A percentile compares a stretch with the other conserved stretches of the same genome.
These are phyloP conservation scores for Platichthys flesus DNA, from an alignment of 2,113 vertebrate species.

Conservation along the genomic window DNA sequence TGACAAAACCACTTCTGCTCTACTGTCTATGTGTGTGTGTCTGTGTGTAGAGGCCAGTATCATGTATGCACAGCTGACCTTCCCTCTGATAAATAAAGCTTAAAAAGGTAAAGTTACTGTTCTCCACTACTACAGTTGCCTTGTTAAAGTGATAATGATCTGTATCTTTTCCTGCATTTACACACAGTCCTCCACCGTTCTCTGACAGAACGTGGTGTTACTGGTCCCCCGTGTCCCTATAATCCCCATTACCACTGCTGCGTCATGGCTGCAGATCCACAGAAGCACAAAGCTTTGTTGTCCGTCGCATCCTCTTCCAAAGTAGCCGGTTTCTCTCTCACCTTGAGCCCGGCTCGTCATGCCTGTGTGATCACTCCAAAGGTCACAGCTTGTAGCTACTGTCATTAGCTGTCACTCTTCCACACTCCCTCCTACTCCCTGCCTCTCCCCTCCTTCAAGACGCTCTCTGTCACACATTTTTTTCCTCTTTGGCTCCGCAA, in stretches of 20 bases:
- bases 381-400: conserved; percentile 84
- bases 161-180: conserved; percentile 23
- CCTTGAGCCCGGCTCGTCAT: conserved; percentile 82
- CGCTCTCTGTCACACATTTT: conserved; percentile 72
- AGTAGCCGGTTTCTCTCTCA: conserved; percentile 71
- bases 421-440: conserved; percentile 58
- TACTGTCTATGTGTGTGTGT: too few species aligned
- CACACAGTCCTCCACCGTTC: conserved; percentile 13
- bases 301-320: conserved; percentile 42
- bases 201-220: conserved; percentile 32
- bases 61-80: too few species aligned
- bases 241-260: conserved; percentile 49
- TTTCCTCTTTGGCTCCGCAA: conserved; percentile 67
- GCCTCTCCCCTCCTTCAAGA: conserved; percentile 64
- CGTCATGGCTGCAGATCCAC: conserved; percentile 45
- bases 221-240: conserved; percentile 40
- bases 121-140: background rate
- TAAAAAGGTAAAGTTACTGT: background rate
- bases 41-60: too few species aligned
- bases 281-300: conserved; percentile 56
- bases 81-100: background rate
- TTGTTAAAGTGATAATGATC: background rate
- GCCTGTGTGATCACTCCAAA: conserved; percentile 82
- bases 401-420: conserved; percentile 85
- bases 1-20: too few species aligned